Base-by-base conservation (phyloP, 2,888 invertebrate species). In the Himalopsyche anomala region DNA sequence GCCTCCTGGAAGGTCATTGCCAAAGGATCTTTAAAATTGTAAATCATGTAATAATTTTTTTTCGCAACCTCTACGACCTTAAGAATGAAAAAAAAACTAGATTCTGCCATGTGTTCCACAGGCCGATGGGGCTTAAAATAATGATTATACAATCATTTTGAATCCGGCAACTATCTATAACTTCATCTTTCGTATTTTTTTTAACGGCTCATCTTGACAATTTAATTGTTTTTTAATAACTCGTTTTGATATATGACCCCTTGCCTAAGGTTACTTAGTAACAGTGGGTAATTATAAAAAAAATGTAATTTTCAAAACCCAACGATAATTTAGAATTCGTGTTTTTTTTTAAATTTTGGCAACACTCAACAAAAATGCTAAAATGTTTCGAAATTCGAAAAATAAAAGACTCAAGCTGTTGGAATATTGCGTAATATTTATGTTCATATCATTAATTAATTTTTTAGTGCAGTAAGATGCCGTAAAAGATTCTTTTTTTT, bases 1-100 rank as follows among this genome's bases (percentile, higher is more conserved):
- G 62, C 62, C 62, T 62, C 11, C 28, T 62, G 45, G 56, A 56
- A 56, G 56, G 56, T 56, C 56, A 56, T 19, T 56, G 62, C 19
- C 8, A 62, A 19, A 19, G 19, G 28, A 19, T 19, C 11, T 62
- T 28, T 19, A 8, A 62, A 19, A 19, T 19, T 19, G 11, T 62
- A 62, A 62, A 19, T n/a, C 19, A 19, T 28, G 19, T 62, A 19
- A 28, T 19, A 2, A 62, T n/a, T 62, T 19, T 62, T 62, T 62
- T 62, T 19, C 19, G 28, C 19, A 19, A 62, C 62, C 62, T 62
- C 28, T 28, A 28, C 62, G 62, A 62, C 19, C 62, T 62, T 11
- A 19, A 19, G 28, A 19, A 19, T 62, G 6, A 3, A 19, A 62
- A 62, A n/a, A 19, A 62, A 19, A 62, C 19, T 28, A 19, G 62